These are phyloP conservation scores for Lordiphosa clarofinis DNA, from an alignment of 1,140 invertebrate genomes.

Conservation along the genomic window DNA sequence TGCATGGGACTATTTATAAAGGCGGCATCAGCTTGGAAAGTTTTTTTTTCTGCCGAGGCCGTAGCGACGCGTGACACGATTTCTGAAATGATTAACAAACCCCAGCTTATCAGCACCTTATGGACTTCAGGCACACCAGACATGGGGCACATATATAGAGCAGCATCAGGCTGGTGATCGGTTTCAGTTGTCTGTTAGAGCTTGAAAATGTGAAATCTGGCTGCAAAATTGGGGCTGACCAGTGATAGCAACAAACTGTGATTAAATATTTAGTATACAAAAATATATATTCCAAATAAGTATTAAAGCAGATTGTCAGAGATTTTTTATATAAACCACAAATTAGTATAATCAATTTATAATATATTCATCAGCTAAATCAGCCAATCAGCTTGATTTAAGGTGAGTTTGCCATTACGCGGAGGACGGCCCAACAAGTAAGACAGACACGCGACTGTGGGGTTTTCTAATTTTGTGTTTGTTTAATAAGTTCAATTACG, in stretches of 20 bases:
- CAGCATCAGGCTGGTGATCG: conserved; percentile 6
- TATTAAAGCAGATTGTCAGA: too few species aligned
- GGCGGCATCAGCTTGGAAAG: conserved; percentile 7
- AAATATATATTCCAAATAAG: not conserved
- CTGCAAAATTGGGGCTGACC: conserved; percentile 22
- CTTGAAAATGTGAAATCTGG: conserved; percentile 68
- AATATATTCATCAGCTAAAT: conserved; percentile 14
- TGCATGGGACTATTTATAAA: conserved; percentile 14
- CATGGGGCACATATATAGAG: conserved; percentile 40
- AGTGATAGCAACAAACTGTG: conserved; percentile 50
- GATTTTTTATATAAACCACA: conserved; percentile 7
- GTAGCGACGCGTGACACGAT: conserved; percentile 31
- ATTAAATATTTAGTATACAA: conserved; percentile 31
- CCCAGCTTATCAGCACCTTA: conserved; percentile 32
- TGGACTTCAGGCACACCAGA: not conserved
- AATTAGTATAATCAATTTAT: conserved; percentile 15
- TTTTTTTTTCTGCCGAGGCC: conserved; percentile 4
- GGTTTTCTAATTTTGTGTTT: conserved; percentile 18
- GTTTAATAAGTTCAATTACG: conserved; percentile 3
- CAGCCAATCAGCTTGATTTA: conserved; percentile 10
- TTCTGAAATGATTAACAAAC: conserved; percentile 34
- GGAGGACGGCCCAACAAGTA: conserved; percentile 8
- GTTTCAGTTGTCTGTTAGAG: conserved; percentile 48
- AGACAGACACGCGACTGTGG: conserved; percentile 45
- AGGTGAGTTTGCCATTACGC: conserved; percentile 43